Percentiles rank a stretch among this genome's conserved stretches.
Conservation (phyloP, 2,113 vertebrate species). For the Nothobranchius kuhntae region DNA sequence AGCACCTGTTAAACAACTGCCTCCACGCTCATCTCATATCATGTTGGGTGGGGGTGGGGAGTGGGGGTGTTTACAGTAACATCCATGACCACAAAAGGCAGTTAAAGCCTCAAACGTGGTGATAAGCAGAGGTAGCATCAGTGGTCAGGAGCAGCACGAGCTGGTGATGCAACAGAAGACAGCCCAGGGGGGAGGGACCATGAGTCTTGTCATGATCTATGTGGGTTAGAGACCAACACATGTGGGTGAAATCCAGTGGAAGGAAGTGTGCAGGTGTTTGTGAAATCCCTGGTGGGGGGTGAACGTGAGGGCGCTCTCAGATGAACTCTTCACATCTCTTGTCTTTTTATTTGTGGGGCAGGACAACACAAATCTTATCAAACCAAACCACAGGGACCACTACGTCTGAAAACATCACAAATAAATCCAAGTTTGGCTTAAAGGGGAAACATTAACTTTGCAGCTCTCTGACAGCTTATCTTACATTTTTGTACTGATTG, state of each 20-base stretch:
- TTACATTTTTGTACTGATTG: constrained; percentile 17
- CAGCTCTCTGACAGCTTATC: background rate
- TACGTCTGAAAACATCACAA: background rate
- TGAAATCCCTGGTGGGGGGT: constrained; percentile 50
- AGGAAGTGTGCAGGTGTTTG: constrained; percentile 46
- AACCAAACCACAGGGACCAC: background rate
- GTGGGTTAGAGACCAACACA: constrained; percentile 5
- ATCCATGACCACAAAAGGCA: no score
- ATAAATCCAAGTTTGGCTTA: background rate
- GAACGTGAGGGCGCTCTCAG: constrained; percentile 51
- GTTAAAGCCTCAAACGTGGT: no score
- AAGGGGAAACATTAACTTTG: background rate
- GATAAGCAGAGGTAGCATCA: no score
- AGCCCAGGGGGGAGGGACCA: background rate
- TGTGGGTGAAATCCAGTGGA: constrained; percentile 39
- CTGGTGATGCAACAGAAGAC: no score
- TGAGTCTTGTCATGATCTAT: background rate
- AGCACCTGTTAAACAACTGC: no score
- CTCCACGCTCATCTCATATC: no score
- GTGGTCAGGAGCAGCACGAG: no score
- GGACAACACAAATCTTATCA: no score
- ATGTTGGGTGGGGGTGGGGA: no score
- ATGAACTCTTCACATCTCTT: constrained; percentile 17
- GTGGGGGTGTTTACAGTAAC: no score
- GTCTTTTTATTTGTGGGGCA: background rate